Percentiles rank a stretch among this genome's conserved stretches.
Conservation (phyloP, 37 sponge, comb jelly and placozoan species). For the Spongia lamella region DNA sequence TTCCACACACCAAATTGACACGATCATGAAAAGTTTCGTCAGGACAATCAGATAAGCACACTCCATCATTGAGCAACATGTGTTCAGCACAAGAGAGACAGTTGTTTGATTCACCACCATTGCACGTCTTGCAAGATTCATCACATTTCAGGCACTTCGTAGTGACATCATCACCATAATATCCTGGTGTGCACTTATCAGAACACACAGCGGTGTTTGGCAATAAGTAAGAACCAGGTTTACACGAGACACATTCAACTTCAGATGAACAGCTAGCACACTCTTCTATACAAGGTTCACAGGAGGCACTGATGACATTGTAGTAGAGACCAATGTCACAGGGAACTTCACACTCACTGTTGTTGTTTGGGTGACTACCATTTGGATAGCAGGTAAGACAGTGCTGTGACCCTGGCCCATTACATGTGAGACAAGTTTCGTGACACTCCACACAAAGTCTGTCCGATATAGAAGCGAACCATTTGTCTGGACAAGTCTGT, state of each 20-base stretch:
- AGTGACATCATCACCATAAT: constrained; percentile 30
- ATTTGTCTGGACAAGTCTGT: no score
- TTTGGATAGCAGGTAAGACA: neutral
- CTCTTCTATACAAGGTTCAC: constrained; percentile 10
- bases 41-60: constrained; percentile 44
- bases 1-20: constrained; percentile 2
- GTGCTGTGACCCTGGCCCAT: neutral
- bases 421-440: constrained; percentile 31
- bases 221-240: neutral
- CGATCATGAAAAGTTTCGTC: constrained; percentile 14
- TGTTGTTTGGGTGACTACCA: constrained; percentile 7
- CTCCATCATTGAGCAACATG: constrained; percentile 19
- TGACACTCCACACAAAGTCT: constrained; percentile 27
- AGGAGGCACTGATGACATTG: neutral
- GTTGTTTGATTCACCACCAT: neutral
- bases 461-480: no score
- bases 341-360: neutral
- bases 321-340: constrained; percentile 26
- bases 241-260: constrained; percentile 25
- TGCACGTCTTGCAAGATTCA: constrained; percentile 19
- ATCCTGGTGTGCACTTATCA: constrained; percentile 21
- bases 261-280: constrained; percentile 20
- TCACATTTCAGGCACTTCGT: constrained; percentile 39
- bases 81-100: constrained; percentile 31
- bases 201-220: constrained; percentile 36